phyloP scores from a whole-genome alignment of 2,113 vertebrate genomes.

The Trogon surrucura region DNA sequence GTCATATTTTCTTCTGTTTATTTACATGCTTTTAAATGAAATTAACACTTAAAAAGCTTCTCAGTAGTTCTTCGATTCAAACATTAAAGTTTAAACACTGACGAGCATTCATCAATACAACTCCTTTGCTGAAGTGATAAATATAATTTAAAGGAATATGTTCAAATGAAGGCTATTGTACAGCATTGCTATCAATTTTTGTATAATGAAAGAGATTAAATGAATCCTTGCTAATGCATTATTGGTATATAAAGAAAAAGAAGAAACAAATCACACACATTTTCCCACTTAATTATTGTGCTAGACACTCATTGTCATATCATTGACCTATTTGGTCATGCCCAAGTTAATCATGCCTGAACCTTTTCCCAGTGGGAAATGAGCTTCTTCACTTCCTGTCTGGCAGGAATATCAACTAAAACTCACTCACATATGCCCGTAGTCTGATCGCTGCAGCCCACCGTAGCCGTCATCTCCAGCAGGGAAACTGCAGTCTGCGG shows the following conservation, averaged over 20 bases:
- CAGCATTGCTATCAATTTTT: slow-evolving; percentile 66
- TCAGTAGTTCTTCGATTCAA: not conserved
- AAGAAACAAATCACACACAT: slow-evolving; percentile 80
- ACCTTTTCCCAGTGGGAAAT: slow-evolving; percentile 82
- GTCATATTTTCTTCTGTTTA: not conserved
- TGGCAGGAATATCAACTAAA: slow-evolving; percentile 80
- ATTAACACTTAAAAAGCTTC: slow-evolving; percentile 6
- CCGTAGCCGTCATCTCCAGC: slow-evolving; percentile 57
- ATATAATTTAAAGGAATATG: slow-evolving; percentile 66
- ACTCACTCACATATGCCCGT: slow-evolving; percentile 78
- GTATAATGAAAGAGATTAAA: slow-evolving; percentile 73
- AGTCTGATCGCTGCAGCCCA: slow-evolving; percentile 69
- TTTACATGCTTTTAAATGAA: slow-evolving; percentile 5
- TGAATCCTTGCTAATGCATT: slow-evolving; percentile 75
- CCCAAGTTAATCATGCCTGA: slow-evolving; percentile 86
- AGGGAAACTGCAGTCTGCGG: slow-evolving; percentile 52
- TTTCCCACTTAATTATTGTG: slow-evolving; percentile 83
- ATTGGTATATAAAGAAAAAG: slow-evolving; percentile 78
- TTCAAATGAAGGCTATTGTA: slow-evolving; percentile 53
- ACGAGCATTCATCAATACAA: not conserved
- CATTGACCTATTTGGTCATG: slow-evolving; percentile 86
- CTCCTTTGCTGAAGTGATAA: slow-evolving; percentile 37
- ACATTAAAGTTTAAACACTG: not conserved
- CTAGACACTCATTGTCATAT: slow-evolving; percentile 81
- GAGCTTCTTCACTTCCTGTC: slow-evolving; percentile 79